Evolutionary conservation across 2,113 vertebrate species (phyloP), one percentile per base, ranked within the genome.

Genomic region (Muscicapa adusta): DNA sequence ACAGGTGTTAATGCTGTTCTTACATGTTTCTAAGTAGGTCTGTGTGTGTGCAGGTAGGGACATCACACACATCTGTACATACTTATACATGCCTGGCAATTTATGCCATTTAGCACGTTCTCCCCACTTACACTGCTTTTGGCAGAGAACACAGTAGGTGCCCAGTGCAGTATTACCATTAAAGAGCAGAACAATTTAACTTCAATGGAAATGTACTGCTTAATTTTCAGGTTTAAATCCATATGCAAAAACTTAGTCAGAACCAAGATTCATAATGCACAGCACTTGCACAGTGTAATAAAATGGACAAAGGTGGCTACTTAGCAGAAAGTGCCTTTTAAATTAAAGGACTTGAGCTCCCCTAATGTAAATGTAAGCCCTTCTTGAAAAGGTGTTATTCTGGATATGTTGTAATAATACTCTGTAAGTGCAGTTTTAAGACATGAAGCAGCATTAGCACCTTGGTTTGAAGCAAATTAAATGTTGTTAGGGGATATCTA

Each of bases 351-450:
- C 86, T 95, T 1, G 2, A 95, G 89, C 65, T 89, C 77, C 76
- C 68, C 71, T 95, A 96, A 92, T 40, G 89, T 66, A 95, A 96
- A 92, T 40, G 89, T 66, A 95, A 97, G 93, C 93, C 87, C 95
- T 93, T 96, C 89, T 89, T 94, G 88, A 95, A 95, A 23, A 86
- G 94, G 82, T 93, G 91, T 94, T 93, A 89, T 65, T 87, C 62
- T 91, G 91, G 95, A 91, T 89, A 85, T 53, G 92, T 57, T 25
- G 71, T 80, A 89, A 88, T 91, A 97, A 94, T 93, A 68, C 73
- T 96, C 79, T 91, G 85, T 96, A 97, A 96, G 96, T 96, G 96
- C 95, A 94, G 94, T 82, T 84, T 96, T 94, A 96, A 88, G 93
- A 93, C 84, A 93, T 2, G 65, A 95, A 97, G 90, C 94, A 88